Base-by-base conservation (phyloP, 2,888 invertebrate species). In the Nowickia ferox region DNA sequence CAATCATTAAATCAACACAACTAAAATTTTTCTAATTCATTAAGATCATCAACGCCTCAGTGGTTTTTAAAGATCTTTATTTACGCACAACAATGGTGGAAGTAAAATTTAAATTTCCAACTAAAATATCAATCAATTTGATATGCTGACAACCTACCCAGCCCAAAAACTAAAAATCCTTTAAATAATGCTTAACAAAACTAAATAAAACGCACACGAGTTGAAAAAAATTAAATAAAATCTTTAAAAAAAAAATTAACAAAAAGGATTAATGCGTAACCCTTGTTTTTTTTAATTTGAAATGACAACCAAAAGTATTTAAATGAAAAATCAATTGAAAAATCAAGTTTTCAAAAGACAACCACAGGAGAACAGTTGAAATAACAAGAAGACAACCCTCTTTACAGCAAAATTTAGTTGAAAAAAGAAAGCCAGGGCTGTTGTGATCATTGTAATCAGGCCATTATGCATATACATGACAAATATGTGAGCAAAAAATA, bases 241-340 rank as follows among this genome's bases (percentile, higher is more conserved):
- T 30, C 30, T 30, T 30, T n/a, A n/a, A n/a, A n/a, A 79, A 71
- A 66, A 30, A 1, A 0, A 44, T 30, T 30, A 30, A 30, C 2
- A 79, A 86, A 82, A 86, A 79, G 86, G 86, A 86, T 86, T 86
- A 86, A 83, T 53, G 79, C 71, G 61, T 63, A 83, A 80, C 79
- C 83, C 86, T 61, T 83, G 79, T 53, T 79, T 53, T 65, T 30
- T 30, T 3, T 15, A 78, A 59, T 68, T 53, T 59, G n/a, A 72
- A 77, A 77, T 77, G 82, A 77, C 83, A 77, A 44, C 17, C 48
- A 65, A 51, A 53, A 57, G 53, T 2, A 53, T 66, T 76, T 76
- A 66, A 77, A 83, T 72, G 66, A 80, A 85, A 87, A 83, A 87
- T 85, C 87, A 87, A 87, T 87, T 87, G 87, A 87, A 87, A 87